Percentiles rank a stretch among this genome's conserved stretches.
Conservation (phyloP, 2,797 vertebrate genomes). For the Coreius guichenoti region DNA sequence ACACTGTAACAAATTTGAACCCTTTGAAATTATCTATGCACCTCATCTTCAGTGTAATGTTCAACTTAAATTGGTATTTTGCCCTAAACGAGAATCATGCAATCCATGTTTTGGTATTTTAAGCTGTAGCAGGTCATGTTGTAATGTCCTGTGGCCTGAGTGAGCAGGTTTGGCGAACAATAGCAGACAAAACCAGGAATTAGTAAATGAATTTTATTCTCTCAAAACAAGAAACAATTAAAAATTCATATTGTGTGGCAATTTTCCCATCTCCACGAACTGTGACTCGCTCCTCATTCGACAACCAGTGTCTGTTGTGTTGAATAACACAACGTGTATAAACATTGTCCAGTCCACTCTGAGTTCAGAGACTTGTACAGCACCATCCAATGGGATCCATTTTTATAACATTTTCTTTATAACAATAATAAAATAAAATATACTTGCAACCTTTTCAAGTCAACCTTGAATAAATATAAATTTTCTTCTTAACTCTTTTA, state of each 20-base stretch:
- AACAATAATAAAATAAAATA: constrained; percentile 73
- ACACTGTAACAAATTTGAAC: not conserved
- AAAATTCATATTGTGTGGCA: constrained; percentile 75
- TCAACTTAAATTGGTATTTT: not conserved
- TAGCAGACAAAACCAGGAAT: constrained; percentile 44
- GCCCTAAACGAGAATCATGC: not conserved
- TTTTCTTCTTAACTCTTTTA: constrained; percentile 37
- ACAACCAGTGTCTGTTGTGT: constrained; percentile 76
- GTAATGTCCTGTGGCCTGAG: not conserved
- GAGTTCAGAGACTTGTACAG: constrained; percentile 45
- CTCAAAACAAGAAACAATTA: constrained; percentile 69
- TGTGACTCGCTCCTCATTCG: constrained; percentile 49
- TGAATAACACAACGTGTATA: constrained; percentile 79
- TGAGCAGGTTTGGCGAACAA: not conserved
- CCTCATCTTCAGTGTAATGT: not conserved
- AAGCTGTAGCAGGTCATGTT: not conserved
- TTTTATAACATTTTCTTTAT: constrained; percentile 62
- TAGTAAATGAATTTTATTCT: constrained; percentile 68
- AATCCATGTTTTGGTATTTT: not conserved
- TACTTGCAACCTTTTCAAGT: constrained; percentile 62
- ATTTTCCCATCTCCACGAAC: constrained; percentile 67
- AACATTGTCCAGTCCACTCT: constrained; percentile 54
- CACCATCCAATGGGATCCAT: constrained; percentile 39
- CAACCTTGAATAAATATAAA: constrained; percentile 67
- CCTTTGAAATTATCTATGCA: not conserved